These are phyloP conservation scores for Xiphorhynchus erythropygius DNA, from an alignment of 2,797 vertebrate species.

Conservation along the genomic window DNA sequence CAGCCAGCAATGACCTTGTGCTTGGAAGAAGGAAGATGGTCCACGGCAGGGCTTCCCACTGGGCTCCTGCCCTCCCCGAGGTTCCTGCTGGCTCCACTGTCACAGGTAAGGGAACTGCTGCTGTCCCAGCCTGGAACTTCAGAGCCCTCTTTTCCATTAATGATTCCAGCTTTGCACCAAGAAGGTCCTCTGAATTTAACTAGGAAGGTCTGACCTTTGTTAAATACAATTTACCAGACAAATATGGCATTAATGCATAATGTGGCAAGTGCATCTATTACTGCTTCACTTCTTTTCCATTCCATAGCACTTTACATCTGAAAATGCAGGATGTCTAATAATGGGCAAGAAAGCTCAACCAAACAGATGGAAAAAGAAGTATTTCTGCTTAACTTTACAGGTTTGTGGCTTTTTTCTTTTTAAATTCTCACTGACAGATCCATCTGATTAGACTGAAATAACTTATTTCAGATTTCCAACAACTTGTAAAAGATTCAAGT, in stretches of 20 bases:
- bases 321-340: not conserved
- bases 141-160: not conserved
- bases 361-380: not conserved
- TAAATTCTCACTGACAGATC: not conserved
- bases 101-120: not conserved
- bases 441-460: not conserved
- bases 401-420: not conserved
- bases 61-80: accelerated
- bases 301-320: not conserved
- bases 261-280: not conserved
- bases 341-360: not conserved
- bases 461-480: slow-evolving; percentile 8
- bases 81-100: not conserved
- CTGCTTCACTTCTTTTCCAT: not conserved
- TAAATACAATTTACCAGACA: not conserved
- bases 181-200: not conserved
- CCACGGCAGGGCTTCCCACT: accelerated
- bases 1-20: not conserved
- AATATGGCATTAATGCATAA: not conserved
- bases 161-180: not conserved
- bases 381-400: slow-evolving; percentile 7
- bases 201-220: not conserved
- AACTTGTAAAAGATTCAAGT: not conserved
- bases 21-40: not conserved
- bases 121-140: not conserved